phyloP scores from a whole-genome alignment of 2,113 vertebrate species.

The Bos javanicus region DNA sequence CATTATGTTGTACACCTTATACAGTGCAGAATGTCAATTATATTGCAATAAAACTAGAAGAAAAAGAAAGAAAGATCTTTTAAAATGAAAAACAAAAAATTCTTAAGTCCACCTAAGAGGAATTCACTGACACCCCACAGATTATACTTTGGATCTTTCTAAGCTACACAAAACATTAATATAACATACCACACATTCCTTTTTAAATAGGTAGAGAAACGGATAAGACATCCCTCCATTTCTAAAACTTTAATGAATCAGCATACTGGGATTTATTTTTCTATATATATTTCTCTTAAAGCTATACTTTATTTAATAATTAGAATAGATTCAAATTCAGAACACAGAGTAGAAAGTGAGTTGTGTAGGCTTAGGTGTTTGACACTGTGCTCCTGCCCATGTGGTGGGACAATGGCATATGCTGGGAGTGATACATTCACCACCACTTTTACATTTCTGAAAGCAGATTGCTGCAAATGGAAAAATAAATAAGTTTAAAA shows the following conservation, averaged over 20 bases:
- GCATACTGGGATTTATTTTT: neutral
- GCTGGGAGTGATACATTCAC: conserved; percentile 88
- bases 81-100: neutral
- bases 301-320: neutral
- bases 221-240: neutral
- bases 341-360: neutral
- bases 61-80: neutral
- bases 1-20: neutral
- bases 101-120: neutral
- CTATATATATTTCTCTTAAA: neutral
- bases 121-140: neutral
- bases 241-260: neutral
- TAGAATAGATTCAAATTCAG: neutral
- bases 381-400: conserved; percentile 91
- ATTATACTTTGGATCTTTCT: neutral
- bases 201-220: neutral
- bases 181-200: neutral
- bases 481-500: neutral
- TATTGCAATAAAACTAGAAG: neutral
- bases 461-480: conserved; percentile 86
- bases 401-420: conserved; percentile 85
- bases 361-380: conserved; percentile 85
- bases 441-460: conserved; percentile 91
- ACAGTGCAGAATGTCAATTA: neutral
- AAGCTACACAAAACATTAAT: neutral